Base-by-base conservation (phyloP, 2,888 invertebrate species). In the Pegoplata infirma region DNA sequence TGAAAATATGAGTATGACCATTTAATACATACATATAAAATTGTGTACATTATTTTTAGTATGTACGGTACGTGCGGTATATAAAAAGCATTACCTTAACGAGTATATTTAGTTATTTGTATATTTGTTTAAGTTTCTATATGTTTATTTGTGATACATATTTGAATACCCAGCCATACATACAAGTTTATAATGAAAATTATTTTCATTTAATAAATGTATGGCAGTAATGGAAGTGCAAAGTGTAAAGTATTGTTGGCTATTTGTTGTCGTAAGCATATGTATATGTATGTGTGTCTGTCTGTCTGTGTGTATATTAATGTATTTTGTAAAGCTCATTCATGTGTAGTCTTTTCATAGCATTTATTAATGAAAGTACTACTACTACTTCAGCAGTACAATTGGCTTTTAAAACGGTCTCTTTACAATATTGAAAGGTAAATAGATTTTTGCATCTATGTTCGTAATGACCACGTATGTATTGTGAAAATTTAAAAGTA, bases 271-370 rank as follows among this genome's bases (percentile, higher is more conserved):
- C 16, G 17, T 16, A 16, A 16, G 6, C 25, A n/a, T 53, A 25
- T n/a, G 12, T 25, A 25, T 53, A 12, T 3, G 14, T n/a, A 44
- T 58, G n/a, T 58, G n/a, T 32, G n/a, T n/a, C n/a, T n/a, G 55
- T 53, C 2, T 53, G 12, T 12, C 3, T 51, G 51, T 25, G 51
- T 25, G 21, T 23, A 23, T 23, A 23, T 23, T n/a, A 23, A 21
- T 7, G 21, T 16, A 3, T 58, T 56, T 23, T 58, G 8, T 58
- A 10, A 40, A 44, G 23, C 44, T 21, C 44, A 58, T 58, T 58
- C 44, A 58, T 58, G 58, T 40, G n/a, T 56, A n/a, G 36, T 40
- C 8, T 40, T 36, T 56, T 56, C 56, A 56, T 25, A 40, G 56
- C 44, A 58, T 58, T 44, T 58, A 44, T 58, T 40, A 58, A 58